phyloP scores from a whole-genome alignment of 2,888 invertebrate species.

The Orchesellides sinensis region DNA sequence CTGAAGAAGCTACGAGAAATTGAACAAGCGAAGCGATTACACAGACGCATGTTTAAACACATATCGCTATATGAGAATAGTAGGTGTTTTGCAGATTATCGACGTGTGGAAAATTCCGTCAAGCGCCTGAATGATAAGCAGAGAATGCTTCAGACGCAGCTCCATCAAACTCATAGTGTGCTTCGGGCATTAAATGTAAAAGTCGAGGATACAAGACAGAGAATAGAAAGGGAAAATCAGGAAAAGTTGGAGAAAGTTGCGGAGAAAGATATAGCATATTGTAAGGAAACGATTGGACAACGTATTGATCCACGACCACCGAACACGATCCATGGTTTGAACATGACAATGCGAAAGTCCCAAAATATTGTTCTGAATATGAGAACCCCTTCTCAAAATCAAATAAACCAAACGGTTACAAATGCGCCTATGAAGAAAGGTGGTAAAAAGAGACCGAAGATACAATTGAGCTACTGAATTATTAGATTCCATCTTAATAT shows the following conservation, averaged over 20 bases:
- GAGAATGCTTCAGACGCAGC: not conserved
- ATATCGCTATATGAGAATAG: conserved; percentile 21
- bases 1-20: conserved; percentile 19
- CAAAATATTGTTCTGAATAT: no score
- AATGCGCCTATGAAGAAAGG: no score
- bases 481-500: not conserved
- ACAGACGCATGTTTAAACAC: conserved; percentile 19
- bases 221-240: not conserved
- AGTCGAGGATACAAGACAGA: not conserved
- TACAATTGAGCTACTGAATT: not conserved
- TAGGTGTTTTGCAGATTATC: conserved; percentile 1
- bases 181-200: conserved; percentile 5
- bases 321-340: not conserved
- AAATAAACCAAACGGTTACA: no score
- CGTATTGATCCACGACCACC: not conserved
- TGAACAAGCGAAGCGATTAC: not conserved
- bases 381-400: no score
- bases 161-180: conserved; percentile 1
- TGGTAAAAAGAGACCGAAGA: not conserved
- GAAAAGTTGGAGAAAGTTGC: not conserved
- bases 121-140: conserved; percentile 1
- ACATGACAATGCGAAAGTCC: no score
- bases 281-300: not conserved
- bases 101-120: not conserved
- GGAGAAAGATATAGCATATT: not conserved